phyloP scores from a whole-genome alignment of 2,113 vertebrate genomes.

The Perognathus longimembris region DNA sequence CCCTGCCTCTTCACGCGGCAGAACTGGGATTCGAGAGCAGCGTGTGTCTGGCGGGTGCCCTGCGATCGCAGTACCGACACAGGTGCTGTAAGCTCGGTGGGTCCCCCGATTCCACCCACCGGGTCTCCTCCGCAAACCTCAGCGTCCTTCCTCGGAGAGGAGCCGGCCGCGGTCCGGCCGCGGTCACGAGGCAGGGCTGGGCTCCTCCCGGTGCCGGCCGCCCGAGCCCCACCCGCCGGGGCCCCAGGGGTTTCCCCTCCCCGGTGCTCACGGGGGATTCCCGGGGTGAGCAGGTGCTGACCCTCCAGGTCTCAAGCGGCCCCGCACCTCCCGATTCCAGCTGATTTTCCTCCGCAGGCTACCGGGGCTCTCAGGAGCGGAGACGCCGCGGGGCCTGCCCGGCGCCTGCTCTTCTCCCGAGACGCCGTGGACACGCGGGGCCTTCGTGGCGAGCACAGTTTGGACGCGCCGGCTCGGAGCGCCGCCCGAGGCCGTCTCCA shows the following conservation, averaged over 20 bases:
- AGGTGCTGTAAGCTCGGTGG: rapidly evolving
- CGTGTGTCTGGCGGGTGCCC: background rate
- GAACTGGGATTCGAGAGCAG: too few relatives aligned
- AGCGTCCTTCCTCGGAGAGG: background rate
- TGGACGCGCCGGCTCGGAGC: background rate
- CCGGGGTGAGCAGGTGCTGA: too few relatives aligned
- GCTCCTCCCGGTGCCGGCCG: too few relatives aligned
- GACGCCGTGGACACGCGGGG: background rate
- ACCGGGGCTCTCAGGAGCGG: background rate
- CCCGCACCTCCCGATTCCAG: background rate
- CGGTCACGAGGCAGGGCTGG: background rate
- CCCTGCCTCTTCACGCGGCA: background rate
- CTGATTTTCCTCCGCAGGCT: background rate
- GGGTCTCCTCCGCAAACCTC: too few relatives aligned
- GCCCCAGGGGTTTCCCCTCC: too few relatives aligned
- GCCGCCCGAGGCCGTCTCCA: background rate
- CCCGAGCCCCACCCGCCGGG: too few relatives aligned
- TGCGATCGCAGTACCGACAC: rapidly evolving
- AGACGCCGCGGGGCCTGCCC: background rate
- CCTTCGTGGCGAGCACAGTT: background rate
- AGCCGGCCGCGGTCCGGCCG: rapidly evolving
- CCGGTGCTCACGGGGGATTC: too few relatives aligned
- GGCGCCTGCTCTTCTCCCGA: background rate
- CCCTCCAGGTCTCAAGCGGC: rapidly evolving
- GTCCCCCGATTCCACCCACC: too few relatives aligned